Base-by-base conservation (phyloP, 37 sponge, comb jelly and placozoan species). In the Petrosia ficiformis region DNA sequence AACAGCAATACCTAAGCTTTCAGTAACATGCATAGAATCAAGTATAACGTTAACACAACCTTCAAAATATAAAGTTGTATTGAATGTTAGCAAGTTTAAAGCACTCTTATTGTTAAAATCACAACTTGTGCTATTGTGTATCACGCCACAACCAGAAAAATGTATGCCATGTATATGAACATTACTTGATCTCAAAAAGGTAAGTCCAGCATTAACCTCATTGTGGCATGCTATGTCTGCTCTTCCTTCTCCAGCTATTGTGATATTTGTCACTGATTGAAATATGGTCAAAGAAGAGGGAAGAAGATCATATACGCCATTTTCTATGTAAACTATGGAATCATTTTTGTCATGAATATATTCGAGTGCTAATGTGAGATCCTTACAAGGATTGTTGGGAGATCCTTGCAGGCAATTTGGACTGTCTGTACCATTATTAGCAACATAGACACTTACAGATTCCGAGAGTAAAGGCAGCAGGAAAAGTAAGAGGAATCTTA, bases 1-100 rank as follows among this genome's bases (percentile, higher is more conserved):
- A n/a, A 61, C 63, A n/a, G 63, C 63, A 61, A 61, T 61, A 5
- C 63, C 63, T 22, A 26, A 5, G 26, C 63, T 61, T 6, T 61
- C 28, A n/a, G 5, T 26, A 5, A 61, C 63, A 61, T 8, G 6
- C 5, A 61, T n/a, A 26, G 28, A 6, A 22, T 61, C 63, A 8
- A 61, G 26, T 24, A 5, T 61, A 22, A 61, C n/a, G 26, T 61
- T 61, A 61, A 22, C 6, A 29, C 63, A 61, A 26, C 28, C 5
- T n/a, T 61, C 28, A n/a, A 61, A 61, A 29, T 26, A 61, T 6
- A 61, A 22, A 5, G 63, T 26, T 6, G 28, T 29, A 26, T 61
- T n/a, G 63, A 26, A 61, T 5, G 22, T 61, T 24, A 6, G 28
- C 28, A 61, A 61, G 5, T 11, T 29, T 19, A 19, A 48, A 14